Conservation (phyloP, 2,888 invertebrate genomes). For the Synanthedon vespiformis region DNA sequence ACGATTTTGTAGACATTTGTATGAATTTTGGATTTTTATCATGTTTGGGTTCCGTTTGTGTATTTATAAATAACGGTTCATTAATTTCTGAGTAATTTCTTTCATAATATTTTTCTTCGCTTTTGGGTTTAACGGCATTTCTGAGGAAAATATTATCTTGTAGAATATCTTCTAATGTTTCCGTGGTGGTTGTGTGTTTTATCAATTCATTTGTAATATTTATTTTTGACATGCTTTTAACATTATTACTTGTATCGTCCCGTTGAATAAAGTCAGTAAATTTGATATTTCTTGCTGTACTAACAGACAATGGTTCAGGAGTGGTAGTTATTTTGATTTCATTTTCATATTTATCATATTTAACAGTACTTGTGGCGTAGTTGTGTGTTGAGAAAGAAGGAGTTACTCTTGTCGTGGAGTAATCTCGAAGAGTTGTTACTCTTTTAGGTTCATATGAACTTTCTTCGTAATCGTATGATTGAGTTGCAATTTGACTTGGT, state of each 20-base stretch:
- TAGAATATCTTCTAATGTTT: constrained; percentile 28
- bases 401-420: constrained; percentile 9
- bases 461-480: constrained; percentile 39
- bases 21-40: constrained; percentile 36
- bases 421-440: constrained; percentile 7
- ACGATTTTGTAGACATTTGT: constrained; percentile 25
- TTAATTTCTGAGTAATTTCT: constrained; percentile 6
- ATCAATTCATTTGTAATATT: constrained; percentile 11
- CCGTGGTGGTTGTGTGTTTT: constrained; percentile 16
- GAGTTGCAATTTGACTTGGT: constrained; percentile 35
- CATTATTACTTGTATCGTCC: constrained; percentile 20
- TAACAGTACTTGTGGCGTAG: background rate
- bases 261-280: constrained; percentile 23
- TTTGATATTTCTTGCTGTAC: constrained; percentile 13
- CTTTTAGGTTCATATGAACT: constrained; percentile 27
- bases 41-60: constrained; percentile 20
- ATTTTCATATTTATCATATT: constrained; percentile 11
- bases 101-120: constrained; percentile 15
- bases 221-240: constrained; percentile 21
- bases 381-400: background rate
- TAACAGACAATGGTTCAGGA: constrained; percentile 2
- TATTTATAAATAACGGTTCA: constrained; percentile 13
- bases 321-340: constrained; percentile 10
- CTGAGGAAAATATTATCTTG: constrained; percentile 50
- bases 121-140: constrained; percentile 29